phyloP scores from a whole-genome alignment of 2,888 invertebrate genomes.

The Bellardia pandia region DNA sequence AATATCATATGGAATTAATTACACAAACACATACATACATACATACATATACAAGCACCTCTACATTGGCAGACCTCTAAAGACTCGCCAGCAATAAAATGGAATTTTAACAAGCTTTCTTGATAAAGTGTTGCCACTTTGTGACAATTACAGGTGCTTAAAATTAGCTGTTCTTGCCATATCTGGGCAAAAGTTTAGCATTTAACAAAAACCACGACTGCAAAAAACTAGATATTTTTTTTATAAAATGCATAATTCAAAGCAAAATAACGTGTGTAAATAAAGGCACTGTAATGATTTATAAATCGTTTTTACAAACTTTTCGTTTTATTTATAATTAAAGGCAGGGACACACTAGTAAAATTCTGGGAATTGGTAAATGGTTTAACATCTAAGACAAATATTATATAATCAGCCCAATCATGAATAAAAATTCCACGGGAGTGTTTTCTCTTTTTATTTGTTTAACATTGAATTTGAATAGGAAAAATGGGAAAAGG shows the following conservation, averaged over 20 bases:
- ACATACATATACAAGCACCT: not conserved
- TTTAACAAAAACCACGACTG: conserved; percentile 8
- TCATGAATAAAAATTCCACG: too few species aligned
- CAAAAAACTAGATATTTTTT: conserved; percentile 5
- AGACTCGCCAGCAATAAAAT: conserved; percentile 60
- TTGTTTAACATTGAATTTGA: too few species aligned
- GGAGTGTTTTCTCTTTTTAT: too few species aligned
- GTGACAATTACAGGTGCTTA: conserved; percentile 65
- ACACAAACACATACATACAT: conserved; percentile 15
- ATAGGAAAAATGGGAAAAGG: too few species aligned
- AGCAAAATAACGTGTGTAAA: conserved; percentile 19
- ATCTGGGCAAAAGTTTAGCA: conserved; percentile 34
- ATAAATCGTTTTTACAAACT: not conserved
- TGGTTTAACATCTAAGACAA: too few species aligned
- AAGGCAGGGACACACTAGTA: not conserved
- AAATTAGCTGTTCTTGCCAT: conserved; percentile 64
- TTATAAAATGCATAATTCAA: conserved; percentile 16
- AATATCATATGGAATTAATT: conserved; percentile 67
- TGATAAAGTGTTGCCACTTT: conserved; percentile 70
- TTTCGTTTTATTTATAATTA: not conserved
- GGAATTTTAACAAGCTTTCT: conserved; percentile 66
- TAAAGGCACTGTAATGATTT: not conserved
- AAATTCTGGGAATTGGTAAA: not conserved
- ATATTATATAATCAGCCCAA: too few species aligned
- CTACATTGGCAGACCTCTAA: conserved; percentile 23